phyloP scores from a whole-genome alignment of 2,113 vertebrate genomes.

The Syngnathus typhle region DNA sequence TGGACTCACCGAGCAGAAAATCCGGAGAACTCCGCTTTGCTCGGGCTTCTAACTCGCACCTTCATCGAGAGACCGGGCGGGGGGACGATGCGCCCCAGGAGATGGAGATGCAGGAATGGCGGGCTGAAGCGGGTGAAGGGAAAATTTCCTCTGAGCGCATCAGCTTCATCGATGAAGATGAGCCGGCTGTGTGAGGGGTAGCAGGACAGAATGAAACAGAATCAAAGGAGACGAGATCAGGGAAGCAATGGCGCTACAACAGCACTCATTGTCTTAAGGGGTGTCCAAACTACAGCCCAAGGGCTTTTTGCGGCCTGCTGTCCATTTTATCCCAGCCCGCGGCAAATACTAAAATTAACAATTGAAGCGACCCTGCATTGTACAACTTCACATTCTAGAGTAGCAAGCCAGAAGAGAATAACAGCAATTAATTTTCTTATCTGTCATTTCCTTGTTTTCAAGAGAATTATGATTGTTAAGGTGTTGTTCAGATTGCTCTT shows the following conservation, averaged over 20 bases:
- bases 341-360: background rate
- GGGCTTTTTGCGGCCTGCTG: background rate
- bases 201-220: background rate
- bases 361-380: background rate
- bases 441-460: too few species aligned
- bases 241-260: conserved; percentile 18
- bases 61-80: conserved; percentile 11
- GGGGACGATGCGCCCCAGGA: conserved; percentile 46
- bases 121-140: conserved; percentile 21
- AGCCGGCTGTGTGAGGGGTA: conserved; percentile 63
- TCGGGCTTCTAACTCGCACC: conserved; percentile 33
- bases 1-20: conserved; percentile 41
- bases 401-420: too few species aligned
- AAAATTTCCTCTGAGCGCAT: conserved; percentile 64
- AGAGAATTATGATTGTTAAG: background rate
- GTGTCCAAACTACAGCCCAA: background rate
- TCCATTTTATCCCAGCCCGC: background rate
- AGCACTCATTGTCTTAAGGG: conserved; percentile 24
- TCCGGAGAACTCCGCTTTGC: conserved; percentile 19
- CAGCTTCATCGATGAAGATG: conserved; percentile 77
- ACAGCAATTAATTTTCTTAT: too few species aligned
- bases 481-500: background rate
- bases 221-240: conserved; percentile 11
- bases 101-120: conserved; percentile 72
- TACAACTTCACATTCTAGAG: too few species aligned